phyloP scores from a whole-genome alignment of 1,140 invertebrate genomes.

The Euwallacea similis region DNA sequence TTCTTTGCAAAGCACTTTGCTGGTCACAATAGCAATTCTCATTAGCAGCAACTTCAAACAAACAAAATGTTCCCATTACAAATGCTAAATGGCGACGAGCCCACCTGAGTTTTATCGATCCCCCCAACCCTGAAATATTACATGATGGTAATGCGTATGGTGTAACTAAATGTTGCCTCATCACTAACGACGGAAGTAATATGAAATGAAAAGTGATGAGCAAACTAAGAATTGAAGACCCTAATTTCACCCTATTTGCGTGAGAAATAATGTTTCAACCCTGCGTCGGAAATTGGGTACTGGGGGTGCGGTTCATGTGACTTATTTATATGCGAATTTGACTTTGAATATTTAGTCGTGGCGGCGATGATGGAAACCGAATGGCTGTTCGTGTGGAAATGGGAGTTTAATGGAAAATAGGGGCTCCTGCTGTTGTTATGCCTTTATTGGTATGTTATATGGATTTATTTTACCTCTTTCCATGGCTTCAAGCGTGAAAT shows the following conservation, averaged over 20 bases:
- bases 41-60: too few species aligned
- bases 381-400: too few species aligned
- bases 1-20: too few species aligned
- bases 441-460: too few species aligned
- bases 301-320: not conserved
- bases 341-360: conserved; percentile 1
- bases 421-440: too few species aligned
- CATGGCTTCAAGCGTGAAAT: too few species aligned
- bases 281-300: not conserved
- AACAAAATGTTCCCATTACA: too few species aligned
- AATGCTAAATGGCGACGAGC: conserved; percentile 7
- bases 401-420: not conserved
- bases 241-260: not conserved
- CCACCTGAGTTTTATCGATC: conserved; percentile 25
- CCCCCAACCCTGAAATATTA: conserved; percentile 15
- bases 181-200: conserved; percentile 15
- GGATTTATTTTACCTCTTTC: too few species aligned
- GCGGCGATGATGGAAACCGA: too few species aligned
- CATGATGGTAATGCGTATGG: conserved; percentile 26
- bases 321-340: conserved; percentile 3
- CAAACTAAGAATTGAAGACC: conserved; percentile 1
- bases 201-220: conserved; percentile 20
- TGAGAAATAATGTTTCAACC: not conserved
- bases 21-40: too few species aligned
- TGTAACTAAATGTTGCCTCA: conserved; percentile 15